phyloP scores from a whole-genome alignment of 53 echinoderm and acorn worm genomes.

The Stichopus horrens region DNA sequence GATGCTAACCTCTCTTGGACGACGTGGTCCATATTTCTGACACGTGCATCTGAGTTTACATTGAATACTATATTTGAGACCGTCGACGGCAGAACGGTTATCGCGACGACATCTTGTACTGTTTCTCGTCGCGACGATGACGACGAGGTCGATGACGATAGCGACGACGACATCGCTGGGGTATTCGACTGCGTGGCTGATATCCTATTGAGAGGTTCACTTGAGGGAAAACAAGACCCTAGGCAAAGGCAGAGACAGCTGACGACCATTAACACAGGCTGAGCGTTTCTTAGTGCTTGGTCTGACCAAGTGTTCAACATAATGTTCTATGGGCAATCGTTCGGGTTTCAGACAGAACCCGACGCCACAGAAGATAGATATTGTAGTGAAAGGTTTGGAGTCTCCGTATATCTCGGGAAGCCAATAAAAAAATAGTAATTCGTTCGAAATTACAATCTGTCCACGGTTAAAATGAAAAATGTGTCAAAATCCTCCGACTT shows the following conservation, averaged over 20 bases:
- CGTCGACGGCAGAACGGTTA: too few relatives aligned
- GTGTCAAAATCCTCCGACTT: too few relatives aligned
- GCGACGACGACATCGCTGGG: background rate
- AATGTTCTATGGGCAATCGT: slow-evolving; percentile 9
- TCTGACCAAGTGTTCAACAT: slow-evolving; percentile 30
- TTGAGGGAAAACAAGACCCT: slow-evolving; percentile 42
- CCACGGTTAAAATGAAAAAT: too few relatives aligned
- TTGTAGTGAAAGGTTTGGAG: too few relatives aligned
- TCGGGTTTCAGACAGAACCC: slow-evolving; percentile 7
- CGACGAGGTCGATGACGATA: background rate
- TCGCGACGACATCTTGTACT: background rate
- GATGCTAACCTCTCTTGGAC: slow-evolving; percentile 15
- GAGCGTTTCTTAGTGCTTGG: slow-evolving; percentile 34
- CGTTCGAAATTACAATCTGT: too few relatives aligned
- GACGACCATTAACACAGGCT: slow-evolving; percentile 23
- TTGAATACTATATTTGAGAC: slow-evolving; percentile 13
- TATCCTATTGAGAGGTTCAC: slow-evolving; percentile 47
- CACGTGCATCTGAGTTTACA: slow-evolving; percentile 27
- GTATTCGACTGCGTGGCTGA: background rate
- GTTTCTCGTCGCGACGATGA: background rate
- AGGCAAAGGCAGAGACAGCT: slow-evolving; percentile 27
- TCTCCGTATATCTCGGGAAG: too few relatives aligned
- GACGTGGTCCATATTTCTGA: slow-evolving; percentile 18
- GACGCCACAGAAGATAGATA: background rate
- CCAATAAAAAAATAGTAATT: too few relatives aligned